These are phyloP conservation scores for Cryptoblepharus egeriae DNA, from an alignment of 2,797 vertebrate genomes.

Conservation along the genomic window DNA sequence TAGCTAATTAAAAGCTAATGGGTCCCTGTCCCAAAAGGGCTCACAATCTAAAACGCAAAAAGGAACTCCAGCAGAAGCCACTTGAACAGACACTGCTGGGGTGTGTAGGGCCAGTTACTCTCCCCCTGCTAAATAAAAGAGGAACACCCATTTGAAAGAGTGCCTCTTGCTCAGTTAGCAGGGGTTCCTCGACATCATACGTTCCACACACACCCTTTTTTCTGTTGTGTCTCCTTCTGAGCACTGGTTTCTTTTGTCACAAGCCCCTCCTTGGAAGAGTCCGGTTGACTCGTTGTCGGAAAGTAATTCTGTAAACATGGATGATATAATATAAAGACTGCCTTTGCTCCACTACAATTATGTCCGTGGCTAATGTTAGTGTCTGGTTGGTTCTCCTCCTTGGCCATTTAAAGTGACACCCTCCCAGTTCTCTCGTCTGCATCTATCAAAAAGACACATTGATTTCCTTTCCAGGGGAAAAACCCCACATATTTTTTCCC, in stretches of 20 bases:
- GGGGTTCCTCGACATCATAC: background rate
- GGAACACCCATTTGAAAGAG: too few relatives aligned
- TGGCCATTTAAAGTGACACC: constrained; percentile 71
- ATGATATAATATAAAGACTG: constrained; percentile 68
- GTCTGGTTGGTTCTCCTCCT: constrained; percentile 27
- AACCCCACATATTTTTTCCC: constrained; percentile 80
- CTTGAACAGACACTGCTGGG: too few relatives aligned
- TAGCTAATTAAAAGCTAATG: too few relatives aligned
- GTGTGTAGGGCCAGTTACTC: too few relatives aligned
- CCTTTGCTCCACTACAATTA: constrained; percentile 58
- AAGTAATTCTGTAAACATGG: constrained; percentile 68
- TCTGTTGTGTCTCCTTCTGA: background rate
- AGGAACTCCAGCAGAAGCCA: too few relatives aligned
- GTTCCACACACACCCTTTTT: background rate
- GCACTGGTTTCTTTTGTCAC: background rate
- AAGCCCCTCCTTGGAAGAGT: background rate
- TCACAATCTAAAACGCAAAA: too few relatives aligned
- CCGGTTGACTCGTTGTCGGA: constrained; percentile 20
- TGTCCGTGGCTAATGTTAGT: constrained; percentile 56
- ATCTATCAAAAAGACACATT: constrained; percentile 82
- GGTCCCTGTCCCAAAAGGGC: too few relatives aligned
- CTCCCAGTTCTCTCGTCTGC: constrained; percentile 60
- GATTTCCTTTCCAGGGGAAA: constrained; percentile 79
- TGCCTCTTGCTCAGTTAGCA: too few relatives aligned
- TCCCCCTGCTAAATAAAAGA: too few relatives aligned